phyloP scores from a whole-genome alignment of 2,797 vertebrate species.

The Pseudochirops cupreus region DNA sequence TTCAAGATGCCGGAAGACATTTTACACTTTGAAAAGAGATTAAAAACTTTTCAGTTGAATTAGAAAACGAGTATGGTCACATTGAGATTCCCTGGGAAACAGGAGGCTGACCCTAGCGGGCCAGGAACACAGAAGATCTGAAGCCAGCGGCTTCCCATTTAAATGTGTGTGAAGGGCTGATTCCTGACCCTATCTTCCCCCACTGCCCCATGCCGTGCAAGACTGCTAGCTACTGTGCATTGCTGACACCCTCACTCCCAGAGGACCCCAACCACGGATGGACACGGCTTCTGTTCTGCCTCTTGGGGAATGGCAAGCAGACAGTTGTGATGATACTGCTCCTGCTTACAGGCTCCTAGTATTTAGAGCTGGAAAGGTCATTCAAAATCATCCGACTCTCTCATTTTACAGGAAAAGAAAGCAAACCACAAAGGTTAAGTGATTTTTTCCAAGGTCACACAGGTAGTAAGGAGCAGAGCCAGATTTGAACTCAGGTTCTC shows the following conservation, averaged over 20 bases:
- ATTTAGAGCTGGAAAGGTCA: background rate
- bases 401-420: background rate
- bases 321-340: background rate
- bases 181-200: background rate
- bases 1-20: slow-evolving; percentile 81
- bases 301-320: background rate
- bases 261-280: background rate
- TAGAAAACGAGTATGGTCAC: slow-evolving; percentile 70
- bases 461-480: background rate
- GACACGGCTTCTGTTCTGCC: background rate
- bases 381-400: background rate
- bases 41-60: slow-evolving; percentile 81
- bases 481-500: background rate
- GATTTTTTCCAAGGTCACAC: background rate
- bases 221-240: background rate
- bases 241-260: background rate
- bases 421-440: background rate
- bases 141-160: slow-evolving; percentile 45
- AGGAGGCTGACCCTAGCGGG: slow-evolving; percentile 23
- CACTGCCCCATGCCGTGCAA: background rate
- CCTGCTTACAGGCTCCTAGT: background rate
- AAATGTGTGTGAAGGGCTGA: slow-evolving; percentile 6
- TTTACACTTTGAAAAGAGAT: slow-evolving; percentile 85
- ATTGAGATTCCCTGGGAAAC: slow-evolving; percentile 55
- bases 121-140: slow-evolving; percentile 38